Percentiles rank a stretch among this genome's conserved stretches.
phyloP scores from a whole-genome alignment of 2,888 invertebrate species.

The Tryphoninae sp. region DNA sequence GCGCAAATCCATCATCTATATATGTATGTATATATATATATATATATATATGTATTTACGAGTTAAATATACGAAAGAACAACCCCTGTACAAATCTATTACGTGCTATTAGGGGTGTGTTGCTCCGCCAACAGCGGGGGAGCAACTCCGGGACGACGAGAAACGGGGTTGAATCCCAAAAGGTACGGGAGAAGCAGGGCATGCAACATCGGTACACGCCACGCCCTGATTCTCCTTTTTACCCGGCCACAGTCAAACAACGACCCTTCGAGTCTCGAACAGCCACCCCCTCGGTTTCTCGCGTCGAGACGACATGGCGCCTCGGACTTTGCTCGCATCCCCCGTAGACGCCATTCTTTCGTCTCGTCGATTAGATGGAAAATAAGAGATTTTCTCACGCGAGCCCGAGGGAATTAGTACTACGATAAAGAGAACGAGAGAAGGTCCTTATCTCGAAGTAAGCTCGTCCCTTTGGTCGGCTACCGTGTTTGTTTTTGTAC shows the following conservation, averaged over 20 bases:
- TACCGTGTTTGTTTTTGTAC: conserved; percentile 32
- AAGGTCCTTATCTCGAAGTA: conserved; percentile 69
- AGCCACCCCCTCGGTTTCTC: conserved; percentile 51
- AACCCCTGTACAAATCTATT: not conserved
- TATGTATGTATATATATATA: not conserved
- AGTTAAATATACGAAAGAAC: not conserved
- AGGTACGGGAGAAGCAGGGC: conserved; percentile 22
- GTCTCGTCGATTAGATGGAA: conserved; percentile 13
- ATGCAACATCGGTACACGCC: conserved; percentile 61
- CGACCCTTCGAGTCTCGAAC: not conserved
- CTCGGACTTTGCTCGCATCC: conserved; percentile 45
- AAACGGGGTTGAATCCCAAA: conserved; percentile 51
- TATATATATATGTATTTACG: conserved; percentile 10
- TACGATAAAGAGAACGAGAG: conserved; percentile 46
- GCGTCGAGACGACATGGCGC: conserved; percentile 59
- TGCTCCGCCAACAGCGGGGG: conserved; percentile 33
- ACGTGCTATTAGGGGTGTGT: conserved; percentile 20
- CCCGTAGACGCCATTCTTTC: conserved; percentile 49
- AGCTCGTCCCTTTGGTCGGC: conserved; percentile 59
- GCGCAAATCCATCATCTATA: not conserved
- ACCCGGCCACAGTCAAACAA: not conserved
- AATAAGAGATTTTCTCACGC: conserved; percentile 5
- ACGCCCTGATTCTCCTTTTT: conserved; percentile 70
- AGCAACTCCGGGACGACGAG: conserved; percentile 14
- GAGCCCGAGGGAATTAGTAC: not conserved